phyloP scores from a whole-genome alignment of 1,140 invertebrate genomes.

The Dysdera silvatica region DNA sequence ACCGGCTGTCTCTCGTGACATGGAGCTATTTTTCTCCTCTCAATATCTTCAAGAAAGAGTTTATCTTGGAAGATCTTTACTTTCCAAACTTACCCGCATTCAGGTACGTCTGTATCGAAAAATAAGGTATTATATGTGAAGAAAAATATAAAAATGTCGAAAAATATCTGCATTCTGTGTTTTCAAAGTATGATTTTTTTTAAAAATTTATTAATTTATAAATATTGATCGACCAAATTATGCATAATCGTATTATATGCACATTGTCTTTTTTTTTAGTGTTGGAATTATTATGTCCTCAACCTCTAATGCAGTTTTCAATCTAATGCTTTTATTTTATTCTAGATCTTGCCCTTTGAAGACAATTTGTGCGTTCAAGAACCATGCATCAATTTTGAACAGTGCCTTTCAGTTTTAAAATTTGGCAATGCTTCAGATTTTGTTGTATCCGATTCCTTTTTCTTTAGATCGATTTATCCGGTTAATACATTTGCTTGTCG shows the following conservation, averaged over 20 bases:
- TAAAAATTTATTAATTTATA: no score
- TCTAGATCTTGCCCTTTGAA: slow-evolving; percentile 82
- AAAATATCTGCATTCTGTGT: no score
- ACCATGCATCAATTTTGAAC: slow-evolving; percentile 91
- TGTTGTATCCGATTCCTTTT: slow-evolving; percentile 76
- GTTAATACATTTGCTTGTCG: slow-evolving; percentile 88
- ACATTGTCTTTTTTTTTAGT: no score
- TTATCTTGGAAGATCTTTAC: slow-evolving; percentile 75
- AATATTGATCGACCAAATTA: no score
- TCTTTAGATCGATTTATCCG: slow-evolving; percentile 90
- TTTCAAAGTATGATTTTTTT: no score
- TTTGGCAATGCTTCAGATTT: slow-evolving; percentile 90
- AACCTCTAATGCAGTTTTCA: no score
- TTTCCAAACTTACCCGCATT: slow-evolving; percentile 77
- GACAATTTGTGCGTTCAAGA: slow-evolving; percentile 94
- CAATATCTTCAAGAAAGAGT: slow-evolving; percentile 86
- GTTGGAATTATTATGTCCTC: no score
- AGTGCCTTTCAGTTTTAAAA: slow-evolving; percentile 82
- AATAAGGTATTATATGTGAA: no score
- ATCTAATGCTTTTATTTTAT: not conserved
- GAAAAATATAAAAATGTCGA: no score
- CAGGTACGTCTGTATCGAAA: slow-evolving; percentile 52
- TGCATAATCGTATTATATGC: no score
- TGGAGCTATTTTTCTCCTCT: slow-evolving; percentile 67
- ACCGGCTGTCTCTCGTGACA: not conserved